Base-by-base conservation (phyloP, 2,797 vertebrate genomes). In the Urocyon cinereoargenteus region DNA sequence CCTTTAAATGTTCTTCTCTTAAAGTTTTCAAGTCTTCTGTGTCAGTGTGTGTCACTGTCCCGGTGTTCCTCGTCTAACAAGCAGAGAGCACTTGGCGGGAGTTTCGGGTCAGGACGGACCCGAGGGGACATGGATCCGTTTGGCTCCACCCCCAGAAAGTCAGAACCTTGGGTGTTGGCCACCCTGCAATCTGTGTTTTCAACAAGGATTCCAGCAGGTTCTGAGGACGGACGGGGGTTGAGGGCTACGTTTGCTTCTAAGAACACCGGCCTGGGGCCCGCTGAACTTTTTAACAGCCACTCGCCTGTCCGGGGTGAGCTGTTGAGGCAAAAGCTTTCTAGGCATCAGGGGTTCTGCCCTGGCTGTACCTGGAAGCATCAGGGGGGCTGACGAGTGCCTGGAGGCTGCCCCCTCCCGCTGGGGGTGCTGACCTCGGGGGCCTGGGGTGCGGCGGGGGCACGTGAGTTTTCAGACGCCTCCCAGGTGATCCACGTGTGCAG, bases 11-110 rank as follows among this genome's bases (percentile, higher is more conserved):
- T 70, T 86, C 64, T 14, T 86, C 21, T 61, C 70, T 72, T 61
- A 84, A 81, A 66, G 40, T 93, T 94, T 87, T 12, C 75, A 55
- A 88, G 64, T 7, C 18, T 64, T 51, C 28, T 51, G 24, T 87
- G 31, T 75, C 36, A n/a, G 75, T 49, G 55, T n/a, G 19, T 62
- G 40, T 75, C 81, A 40, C 61, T 70, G 28, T 53, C 62, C 55
- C 26, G 9, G 1, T 73, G 16, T 75, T 92, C 18, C 26, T 85
- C 24, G 16, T 51, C 83, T 68, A 68, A 85, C n/a, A 62, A 15
- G 70, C 40, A 55, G 55, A 82, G 53, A 84, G 81, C 34, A 68
- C 31, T 86, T 87, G 49, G 14, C 57, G 15, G 53, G 49, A 72
- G 24, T 73, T 91, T 78, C 2, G 59, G 40, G 18, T 94, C 61